These are phyloP conservation scores for Amazona vittata DNA, from an alignment of 2,113 vertebrate genomes.

Conservation along the genomic window DNA sequence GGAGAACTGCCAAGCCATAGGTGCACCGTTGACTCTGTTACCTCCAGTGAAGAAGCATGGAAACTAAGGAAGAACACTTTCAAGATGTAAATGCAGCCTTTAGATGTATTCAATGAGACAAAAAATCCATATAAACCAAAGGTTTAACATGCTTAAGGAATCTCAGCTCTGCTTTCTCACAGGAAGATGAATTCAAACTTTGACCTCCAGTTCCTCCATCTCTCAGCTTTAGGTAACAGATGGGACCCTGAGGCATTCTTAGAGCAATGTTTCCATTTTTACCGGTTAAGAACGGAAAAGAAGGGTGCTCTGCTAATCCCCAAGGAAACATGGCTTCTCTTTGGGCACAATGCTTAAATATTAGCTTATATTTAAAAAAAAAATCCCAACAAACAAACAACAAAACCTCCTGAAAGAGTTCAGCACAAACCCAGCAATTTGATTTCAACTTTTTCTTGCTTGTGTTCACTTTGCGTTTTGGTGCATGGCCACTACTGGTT, in stretches of 20 bases:
- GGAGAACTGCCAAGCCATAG: neutral
- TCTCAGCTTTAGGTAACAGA: conserved; percentile 12
- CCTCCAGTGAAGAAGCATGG: neutral
- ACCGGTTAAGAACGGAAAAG: neutral
- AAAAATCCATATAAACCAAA: neutral
- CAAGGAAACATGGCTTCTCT: neutral
- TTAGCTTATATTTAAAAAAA: neutral
- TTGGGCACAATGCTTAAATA: neutral
- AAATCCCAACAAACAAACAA: neutral
- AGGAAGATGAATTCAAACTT: neutral
- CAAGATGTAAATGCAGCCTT: neutral
- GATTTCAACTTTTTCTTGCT: neutral
- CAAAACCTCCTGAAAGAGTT: neutral
- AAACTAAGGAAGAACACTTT: neutral
- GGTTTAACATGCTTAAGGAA: neutral
- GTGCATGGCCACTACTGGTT: rapidly evolving
- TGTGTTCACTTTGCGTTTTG: neutral
- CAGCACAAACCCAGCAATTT: neutral
- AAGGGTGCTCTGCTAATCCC: neutral
- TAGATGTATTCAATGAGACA: neutral
- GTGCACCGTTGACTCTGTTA: neutral
- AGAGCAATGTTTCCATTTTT: neutral
- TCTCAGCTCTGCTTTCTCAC: neutral
- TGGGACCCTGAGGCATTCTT: neutral
- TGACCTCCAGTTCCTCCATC: neutral